Evolutionary conservation across 2,888 invertebrate species (phyloP), one percentile per base, ranked within the genome.

Genomic region (Lycophotia porphyrea): DNA sequence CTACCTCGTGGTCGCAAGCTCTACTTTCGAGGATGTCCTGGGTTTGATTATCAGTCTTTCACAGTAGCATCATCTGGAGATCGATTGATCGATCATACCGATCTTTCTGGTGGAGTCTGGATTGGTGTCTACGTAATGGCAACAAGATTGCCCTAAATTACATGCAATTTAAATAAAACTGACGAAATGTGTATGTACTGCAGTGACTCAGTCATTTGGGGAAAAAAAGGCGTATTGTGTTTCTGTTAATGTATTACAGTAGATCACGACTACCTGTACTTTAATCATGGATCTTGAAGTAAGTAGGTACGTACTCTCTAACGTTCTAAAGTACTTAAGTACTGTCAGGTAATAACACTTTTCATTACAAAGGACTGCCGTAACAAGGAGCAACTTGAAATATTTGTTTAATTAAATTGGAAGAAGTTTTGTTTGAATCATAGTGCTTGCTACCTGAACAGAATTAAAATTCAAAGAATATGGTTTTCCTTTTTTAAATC

Each of bases 321-420:
- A n/a, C n/a, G n/a, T 39, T 21, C 15, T 47, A 58, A 70, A 68
- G 39, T n/a, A 18, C 34, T 65, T 1, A 5, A 42, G 34, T 47
- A 52, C 44, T 36, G 24, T 58, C 55, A 39, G 36, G 47, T 44
- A 65, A 64, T 60, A 61, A 79, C 39, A 72, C n/a, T 65, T 65
- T 55, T 47, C 34, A 64, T 65, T 36, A 58, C 61, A 44, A 70
- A 66, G 31, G 24, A 52, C 42, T 73, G 80, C 63, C 58, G n/a
- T 27, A 63, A 60, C 49, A 68, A 64, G 44, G 44, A 44, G 34
- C 39, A 63, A 84, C 21, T 67, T 67, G 44, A 84, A 70, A 73
- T 67, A 84, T 84, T 81, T 79, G 61, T 79, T 81, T 66, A 84
- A 84, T 79, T 69, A 81, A 81, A 66, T 81, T 61, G 66, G 21